Percentiles rank a stretch among this genome's conserved stretches.
These are phyloP conservation scores for Dromas ardeola DNA, from an alignment of 2,113 vertebrate species.

Conservation along the genomic window DNA sequence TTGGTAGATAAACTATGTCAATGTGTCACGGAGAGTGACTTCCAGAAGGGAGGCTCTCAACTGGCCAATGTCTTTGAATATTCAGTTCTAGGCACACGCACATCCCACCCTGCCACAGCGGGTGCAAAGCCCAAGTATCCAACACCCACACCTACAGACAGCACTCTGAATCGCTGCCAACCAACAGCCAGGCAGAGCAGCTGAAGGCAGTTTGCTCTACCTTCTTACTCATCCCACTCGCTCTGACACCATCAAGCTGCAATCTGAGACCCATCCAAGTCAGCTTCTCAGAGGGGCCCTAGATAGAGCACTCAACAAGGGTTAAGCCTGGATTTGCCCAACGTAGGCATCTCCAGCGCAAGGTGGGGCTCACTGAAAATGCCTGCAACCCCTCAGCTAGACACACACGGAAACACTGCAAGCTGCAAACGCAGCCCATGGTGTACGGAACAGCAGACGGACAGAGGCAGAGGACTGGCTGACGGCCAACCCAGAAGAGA, in stretches of 20 bases:
- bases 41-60: neutral
- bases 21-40: neutral
- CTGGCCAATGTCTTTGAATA: neutral
- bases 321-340: neutral
- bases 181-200: neutral
- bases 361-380: neutral
- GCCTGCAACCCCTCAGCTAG: neutral
- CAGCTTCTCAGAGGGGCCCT: neutral
- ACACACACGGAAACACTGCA: fast-evolving
- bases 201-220: neutral
- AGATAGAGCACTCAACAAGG: neutral
- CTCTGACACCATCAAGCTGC: neutral
- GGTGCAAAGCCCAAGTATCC: neutral
- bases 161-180: neutral
- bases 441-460: neutral
- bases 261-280: neutral
- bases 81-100: neutral
- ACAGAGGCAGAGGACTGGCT: neutral
- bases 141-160: neutral
- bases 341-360: fast-evolving
- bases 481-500: neutral
- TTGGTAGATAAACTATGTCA: neutral
- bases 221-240: neutral
- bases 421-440: neutral
- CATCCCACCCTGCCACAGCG: neutral